A percentile compares a stretch with the other conserved stretches of the same genome.
phyloP scores from a whole-genome alignment of 2,888 invertebrate species.

The Chesias legatella region DNA sequence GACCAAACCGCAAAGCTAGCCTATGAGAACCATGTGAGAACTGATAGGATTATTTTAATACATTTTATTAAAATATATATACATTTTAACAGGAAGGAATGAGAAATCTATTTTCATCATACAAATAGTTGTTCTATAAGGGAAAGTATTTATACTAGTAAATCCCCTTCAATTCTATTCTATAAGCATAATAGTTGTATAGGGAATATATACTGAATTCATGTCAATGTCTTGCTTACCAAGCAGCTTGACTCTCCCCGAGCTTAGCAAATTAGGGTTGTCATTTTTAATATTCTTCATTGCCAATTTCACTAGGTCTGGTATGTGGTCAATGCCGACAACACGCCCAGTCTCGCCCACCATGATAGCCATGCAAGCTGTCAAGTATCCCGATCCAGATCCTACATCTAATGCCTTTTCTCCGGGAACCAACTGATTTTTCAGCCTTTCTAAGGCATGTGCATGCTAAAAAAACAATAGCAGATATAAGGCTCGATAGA shows the following conservation, averaged over 20 bases:
- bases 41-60: too few relatives aligned
- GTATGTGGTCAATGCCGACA: constrained; percentile 95
- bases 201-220: too few relatives aligned
- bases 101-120: too few relatives aligned
- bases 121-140: too few relatives aligned
- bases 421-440: constrained; percentile 87
- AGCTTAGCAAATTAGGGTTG: constrained; percentile 84
- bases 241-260: constrained; percentile 84
- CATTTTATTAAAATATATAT: too few relatives aligned
- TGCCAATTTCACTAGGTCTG: constrained; percentile 88
- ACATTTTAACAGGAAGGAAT: too few relatives aligned
- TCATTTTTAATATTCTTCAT: constrained; percentile 87
- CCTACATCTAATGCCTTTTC: constrained; percentile 94
- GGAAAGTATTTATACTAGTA: too few relatives aligned
- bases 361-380: constrained; percentile 94
- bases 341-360: constrained; percentile 84
- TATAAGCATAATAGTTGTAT: too few relatives aligned
- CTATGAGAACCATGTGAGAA: too few relatives aligned
- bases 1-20: too few relatives aligned
- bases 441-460: constrained; percentile 91
- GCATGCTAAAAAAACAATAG: constrained; percentile 85
- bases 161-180: too few relatives aligned
- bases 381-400: constrained; percentile 95
- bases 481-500: background rate
- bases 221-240: too few relatives aligned